Conservation (phyloP, 2,113 vertebrate genomes). For the Lepus timidus region DNA sequence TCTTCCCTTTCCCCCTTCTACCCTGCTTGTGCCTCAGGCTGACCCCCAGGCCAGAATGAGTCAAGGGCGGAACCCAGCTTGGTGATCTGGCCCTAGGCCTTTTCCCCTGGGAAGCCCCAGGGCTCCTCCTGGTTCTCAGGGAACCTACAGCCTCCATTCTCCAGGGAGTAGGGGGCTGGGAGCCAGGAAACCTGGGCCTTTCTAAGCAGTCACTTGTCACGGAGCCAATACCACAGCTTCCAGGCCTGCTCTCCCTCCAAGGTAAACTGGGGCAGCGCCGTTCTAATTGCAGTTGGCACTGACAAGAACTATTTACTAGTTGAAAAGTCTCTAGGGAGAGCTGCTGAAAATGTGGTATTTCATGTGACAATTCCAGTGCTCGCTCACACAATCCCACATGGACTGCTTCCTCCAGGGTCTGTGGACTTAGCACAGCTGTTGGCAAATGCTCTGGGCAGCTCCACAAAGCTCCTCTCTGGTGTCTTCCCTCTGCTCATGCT, state of each 20-base stretch:
- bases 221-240: neutral
- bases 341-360: slow-evolving; percentile 42
- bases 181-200: neutral
- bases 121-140: neutral
- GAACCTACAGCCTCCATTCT: neutral
- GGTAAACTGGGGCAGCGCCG: neutral
- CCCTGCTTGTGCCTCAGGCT: neutral
- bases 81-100: neutral
- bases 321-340: slow-evolving; percentile 63
- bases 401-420: neutral
- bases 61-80: neutral
- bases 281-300: neutral
- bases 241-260: neutral
- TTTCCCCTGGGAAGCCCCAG: neutral
- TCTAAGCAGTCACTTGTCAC: neutral
- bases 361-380: neutral
- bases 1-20: neutral
- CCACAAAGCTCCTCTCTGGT: neutral
- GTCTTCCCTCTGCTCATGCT: neutral
- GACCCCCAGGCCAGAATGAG: neutral
- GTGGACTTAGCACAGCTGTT: neutral
- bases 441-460: neutral
- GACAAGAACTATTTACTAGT: neutral
- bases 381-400: neutral
- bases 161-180: accelerated